These are phyloP conservation scores for Epinephelus cyanopodus DNA, from an alignment of 2,113 vertebrate species.

Conservation along the genomic window DNA sequence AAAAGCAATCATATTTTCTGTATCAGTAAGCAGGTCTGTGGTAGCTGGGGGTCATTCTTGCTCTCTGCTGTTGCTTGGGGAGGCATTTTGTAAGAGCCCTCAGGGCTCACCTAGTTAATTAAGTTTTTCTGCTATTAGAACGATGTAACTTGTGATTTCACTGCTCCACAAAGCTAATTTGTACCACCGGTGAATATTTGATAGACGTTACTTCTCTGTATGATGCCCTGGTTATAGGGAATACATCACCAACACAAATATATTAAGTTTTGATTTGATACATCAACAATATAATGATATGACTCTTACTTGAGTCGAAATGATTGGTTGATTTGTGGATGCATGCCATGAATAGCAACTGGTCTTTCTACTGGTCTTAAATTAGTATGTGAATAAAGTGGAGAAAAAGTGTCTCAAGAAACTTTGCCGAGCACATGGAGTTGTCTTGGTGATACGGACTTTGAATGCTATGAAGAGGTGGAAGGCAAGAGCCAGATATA, in stretches of 20 bases:
- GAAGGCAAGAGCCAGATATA: constrained; percentile 71
- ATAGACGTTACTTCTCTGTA: constrained; percentile 48
- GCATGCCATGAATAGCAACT: not conserved
- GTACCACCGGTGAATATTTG: constrained; percentile 32
- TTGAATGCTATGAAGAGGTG: constrained; percentile 65
- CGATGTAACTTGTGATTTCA: constrained; percentile 72
- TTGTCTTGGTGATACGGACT: constrained; percentile 78
- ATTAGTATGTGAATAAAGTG: constrained; percentile 11
- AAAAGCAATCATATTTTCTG: constrained; percentile 89
- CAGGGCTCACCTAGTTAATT: constrained; percentile 86
- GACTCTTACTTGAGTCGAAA: constrained; percentile 19
- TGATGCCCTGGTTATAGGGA: constrained; percentile 8
- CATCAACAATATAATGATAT: not conserved
- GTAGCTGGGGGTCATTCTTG: constrained; percentile 85
- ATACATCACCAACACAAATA: not conserved
- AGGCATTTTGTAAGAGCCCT: constrained; percentile 79
- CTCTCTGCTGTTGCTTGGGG: constrained; percentile 82
- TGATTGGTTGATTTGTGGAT: not conserved
- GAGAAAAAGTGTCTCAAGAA: constrained; percentile 27
- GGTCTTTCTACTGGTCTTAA: not conserved
- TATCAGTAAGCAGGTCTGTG: constrained; percentile 86
- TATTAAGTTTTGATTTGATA: not conserved
- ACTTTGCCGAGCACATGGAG: constrained; percentile 61
- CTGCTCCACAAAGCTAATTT: constrained; percentile 62
- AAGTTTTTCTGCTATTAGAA: constrained; percentile 78